These are phyloP conservation scores for Toxotes lorentzi DNA, from an alignment of 2,797 vertebrate genomes.

Conservation along the genomic window DNA sequence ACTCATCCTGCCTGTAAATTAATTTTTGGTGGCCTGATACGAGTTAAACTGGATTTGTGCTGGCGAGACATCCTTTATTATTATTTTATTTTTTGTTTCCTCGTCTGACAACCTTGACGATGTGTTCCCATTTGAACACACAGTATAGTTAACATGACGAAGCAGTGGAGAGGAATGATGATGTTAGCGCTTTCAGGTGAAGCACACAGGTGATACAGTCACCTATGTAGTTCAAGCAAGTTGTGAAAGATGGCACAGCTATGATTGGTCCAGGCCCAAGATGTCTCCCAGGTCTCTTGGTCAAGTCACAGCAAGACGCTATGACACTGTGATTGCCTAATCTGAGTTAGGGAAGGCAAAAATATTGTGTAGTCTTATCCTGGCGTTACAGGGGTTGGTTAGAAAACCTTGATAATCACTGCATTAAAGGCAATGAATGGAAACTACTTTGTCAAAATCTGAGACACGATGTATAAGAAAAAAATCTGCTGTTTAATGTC, in stretches of 20 bases:
- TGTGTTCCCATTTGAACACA: too few relatives aligned
- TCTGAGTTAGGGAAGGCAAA: neutral
- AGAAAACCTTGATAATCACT: conserved; percentile 31
- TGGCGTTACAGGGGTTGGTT: neutral
- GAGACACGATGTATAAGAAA: neutral
- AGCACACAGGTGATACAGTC: too few relatives aligned
- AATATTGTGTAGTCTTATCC: neutral
- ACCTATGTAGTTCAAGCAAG: too few relatives aligned
- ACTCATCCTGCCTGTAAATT: conserved; percentile 5
- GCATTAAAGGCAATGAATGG: conserved; percentile 55
- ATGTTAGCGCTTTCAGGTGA: too few relatives aligned
- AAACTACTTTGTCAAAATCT: conserved; percentile 46
- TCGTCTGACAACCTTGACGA: too few relatives aligned
- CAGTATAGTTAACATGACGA: too few relatives aligned
- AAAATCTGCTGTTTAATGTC: conserved; percentile 26
- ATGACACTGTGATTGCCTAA: neutral
- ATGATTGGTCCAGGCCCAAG: neutral
- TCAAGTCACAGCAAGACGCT: neutral
- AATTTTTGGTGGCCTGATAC: conserved; percentile 16
- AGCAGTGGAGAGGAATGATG: too few relatives aligned
- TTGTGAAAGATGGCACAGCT: neutral
- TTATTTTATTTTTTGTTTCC: too few relatives aligned
- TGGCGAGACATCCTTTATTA: too few relatives aligned
- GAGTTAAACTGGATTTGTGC: conserved; percentile 7
- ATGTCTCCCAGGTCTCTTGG: neutral